These are phyloP conservation scores for Podilymbus podiceps DNA, from an alignment of 2,113 vertebrate genomes.

Conservation along the genomic window DNA sequence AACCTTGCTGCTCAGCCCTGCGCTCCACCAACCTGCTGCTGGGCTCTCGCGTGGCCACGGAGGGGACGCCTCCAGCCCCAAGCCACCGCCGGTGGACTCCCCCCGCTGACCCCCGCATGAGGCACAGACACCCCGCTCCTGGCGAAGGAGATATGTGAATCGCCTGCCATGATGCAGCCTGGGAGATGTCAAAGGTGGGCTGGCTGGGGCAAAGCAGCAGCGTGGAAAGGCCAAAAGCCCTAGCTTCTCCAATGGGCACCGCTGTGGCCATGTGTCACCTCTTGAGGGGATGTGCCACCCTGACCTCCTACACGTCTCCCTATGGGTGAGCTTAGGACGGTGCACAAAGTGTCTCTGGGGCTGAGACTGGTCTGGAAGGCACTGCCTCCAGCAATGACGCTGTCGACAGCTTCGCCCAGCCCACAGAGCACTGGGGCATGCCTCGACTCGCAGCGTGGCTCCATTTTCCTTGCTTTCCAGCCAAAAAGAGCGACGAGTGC, in stretches of 20 bases:
- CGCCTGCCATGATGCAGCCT: not conserved
- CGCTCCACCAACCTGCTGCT: not conserved
- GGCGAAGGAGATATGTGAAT: not conserved
- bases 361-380: not conserved
- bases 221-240: not conserved
- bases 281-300: not conserved
- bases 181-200: not conserved
- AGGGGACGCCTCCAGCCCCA: not conserved
- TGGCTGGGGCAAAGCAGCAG: not conserved
- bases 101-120: not conserved
- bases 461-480: not conserved
- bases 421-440: not conserved
- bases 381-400: too few relatives aligned
- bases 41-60: not conserved
- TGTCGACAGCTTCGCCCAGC: not conserved
- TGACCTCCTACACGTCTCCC: not conserved
- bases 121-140: not conserved
- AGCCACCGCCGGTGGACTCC: not conserved
- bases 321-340: not conserved
- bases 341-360: not conserved
- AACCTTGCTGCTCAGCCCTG: not conserved
- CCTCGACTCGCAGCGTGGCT: rapidly evolving
- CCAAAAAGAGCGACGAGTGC: rapidly evolving
- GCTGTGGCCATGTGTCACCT: not conserved
- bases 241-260: not conserved